Evolutionary conservation across 2,888 invertebrate genomes (phyloP).

Genomic region (Prostheceraeus crozeri): DNA sequence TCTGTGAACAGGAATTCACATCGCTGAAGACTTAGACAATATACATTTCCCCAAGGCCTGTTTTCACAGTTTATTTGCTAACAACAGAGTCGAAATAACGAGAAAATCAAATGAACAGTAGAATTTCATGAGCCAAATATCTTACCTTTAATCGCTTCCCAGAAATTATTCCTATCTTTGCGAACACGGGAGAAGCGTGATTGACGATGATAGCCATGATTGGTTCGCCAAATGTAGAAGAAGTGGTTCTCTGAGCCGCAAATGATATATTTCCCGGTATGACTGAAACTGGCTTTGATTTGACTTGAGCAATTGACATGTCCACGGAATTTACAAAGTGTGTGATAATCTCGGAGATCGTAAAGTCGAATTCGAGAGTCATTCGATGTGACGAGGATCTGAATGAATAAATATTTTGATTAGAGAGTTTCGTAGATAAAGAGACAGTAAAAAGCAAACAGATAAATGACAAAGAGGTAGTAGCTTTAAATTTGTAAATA

Average conservation of each 20-base stretch:
- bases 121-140: too few species aligned
- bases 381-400: constrained; percentile 79
- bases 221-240: constrained; percentile 95
- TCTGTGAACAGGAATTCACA: too few species aligned
- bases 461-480: too few species aligned
- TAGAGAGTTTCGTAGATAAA: too few species aligned
- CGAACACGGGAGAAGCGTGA: constrained; percentile 77
- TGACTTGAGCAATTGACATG: constrained; percentile 89
- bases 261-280: constrained; percentile 91
- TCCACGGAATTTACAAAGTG: constrained; percentile 89
- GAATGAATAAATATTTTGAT: too few species aligned
- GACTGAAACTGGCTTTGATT: constrained; percentile 93
- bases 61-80: too few species aligned
- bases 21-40: too few species aligned
- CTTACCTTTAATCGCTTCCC: constrained; percentile 86
- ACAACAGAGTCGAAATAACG: too few species aligned
- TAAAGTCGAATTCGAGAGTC: constrained; percentile 91
- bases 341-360: constrained; percentile 82
- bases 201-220: constrained; percentile 73
- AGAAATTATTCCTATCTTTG: constrained; percentile 87
- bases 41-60: too few species aligned
- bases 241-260: constrained; percentile 95
- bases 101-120: too few species aligned
- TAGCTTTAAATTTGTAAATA: too few species aligned
- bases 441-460: too few species aligned